Evolutionary conservation across 30 jellyfish, hydroid and myxozoan genomes (phyloP).

Genomic region (Aurelia coerulea): DNA sequence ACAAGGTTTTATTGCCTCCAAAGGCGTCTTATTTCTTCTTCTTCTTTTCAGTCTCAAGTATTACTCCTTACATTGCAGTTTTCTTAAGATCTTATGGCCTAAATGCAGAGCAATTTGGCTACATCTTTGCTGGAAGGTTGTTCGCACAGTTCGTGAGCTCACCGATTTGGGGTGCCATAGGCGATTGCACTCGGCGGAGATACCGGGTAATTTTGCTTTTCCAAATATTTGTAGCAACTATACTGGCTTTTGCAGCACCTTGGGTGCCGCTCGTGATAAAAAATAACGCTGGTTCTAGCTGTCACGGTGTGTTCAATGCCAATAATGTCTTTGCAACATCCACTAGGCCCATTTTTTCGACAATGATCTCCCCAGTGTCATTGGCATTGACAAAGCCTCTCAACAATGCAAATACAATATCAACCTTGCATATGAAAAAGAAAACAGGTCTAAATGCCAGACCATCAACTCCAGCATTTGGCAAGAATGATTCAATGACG

Average conservation of each 20-base stretch:
- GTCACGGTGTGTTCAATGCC: too few relatives aligned
- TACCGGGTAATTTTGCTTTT: conserved; percentile 5
- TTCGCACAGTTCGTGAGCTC: conserved; percentile 48
- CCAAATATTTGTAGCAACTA: conserved; percentile 14
- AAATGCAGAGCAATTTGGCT: conserved; percentile 65
- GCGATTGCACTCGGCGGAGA: conserved; percentile 51
- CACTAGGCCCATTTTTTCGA: too few relatives aligned
- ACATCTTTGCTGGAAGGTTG: conserved; percentile 52
- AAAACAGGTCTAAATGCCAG: too few relatives aligned
- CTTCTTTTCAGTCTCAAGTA: conserved; percentile 30
- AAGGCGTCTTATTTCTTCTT: conserved; percentile 57
- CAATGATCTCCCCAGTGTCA: too few relatives aligned
- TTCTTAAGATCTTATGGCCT: conserved; percentile 58
- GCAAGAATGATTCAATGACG: too few relatives aligned
- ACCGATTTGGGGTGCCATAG: conserved; percentile 67
- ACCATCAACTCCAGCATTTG: too few relatives aligned
- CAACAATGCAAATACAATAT: too few relatives aligned
- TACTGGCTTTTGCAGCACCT: conserved; percentile 45
- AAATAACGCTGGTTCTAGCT: too few relatives aligned
- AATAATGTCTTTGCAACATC: too few relatives aligned
- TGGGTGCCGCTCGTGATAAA: conserved; percentile 43
- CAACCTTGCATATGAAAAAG: too few relatives aligned
- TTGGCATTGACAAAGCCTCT: too few relatives aligned
- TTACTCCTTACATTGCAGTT: conserved; percentile 45
- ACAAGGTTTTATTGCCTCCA: conserved; percentile 28